phyloP scores from a whole-genome alignment of 2,113 vertebrate species.

The Amia ocellicauda region DNA sequence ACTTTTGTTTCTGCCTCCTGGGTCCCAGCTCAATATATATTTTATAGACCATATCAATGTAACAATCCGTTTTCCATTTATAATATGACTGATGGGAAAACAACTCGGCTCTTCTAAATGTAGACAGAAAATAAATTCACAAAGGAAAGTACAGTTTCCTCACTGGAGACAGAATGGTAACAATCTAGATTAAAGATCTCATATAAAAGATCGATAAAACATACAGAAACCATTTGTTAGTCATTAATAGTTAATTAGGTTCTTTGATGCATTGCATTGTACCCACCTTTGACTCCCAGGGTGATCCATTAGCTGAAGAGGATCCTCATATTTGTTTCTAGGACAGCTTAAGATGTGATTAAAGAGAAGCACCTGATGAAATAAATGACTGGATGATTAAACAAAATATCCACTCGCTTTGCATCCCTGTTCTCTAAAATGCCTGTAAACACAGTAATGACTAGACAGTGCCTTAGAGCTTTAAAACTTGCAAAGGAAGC shows the following conservation, averaged over 20 bases:
- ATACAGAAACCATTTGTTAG: constrained; percentile 27
- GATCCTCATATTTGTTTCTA: constrained; percentile 16
- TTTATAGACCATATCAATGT: no score
- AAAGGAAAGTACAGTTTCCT: constrained; percentile 13
- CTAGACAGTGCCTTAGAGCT: no score
- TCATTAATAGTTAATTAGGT: constrained; percentile 41
- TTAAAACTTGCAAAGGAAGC: no score
- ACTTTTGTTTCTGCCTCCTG: no score
- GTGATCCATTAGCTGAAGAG: constrained; percentile 26
- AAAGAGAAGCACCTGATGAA: background rate
- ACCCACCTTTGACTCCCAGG: constrained; percentile 19
- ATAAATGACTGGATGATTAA: constrained; percentile 10
- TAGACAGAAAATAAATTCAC: constrained; percentile 27
- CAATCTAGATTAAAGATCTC: constrained; percentile 38
- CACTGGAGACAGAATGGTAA: constrained; percentile 29
- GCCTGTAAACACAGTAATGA: no score
- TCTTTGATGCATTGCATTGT: constrained; percentile 32
- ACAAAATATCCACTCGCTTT: constrained; percentile 8
- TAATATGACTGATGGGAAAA: no score
- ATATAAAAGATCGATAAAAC: constrained; percentile 34
- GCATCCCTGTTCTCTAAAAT: constrained; percentile 16
- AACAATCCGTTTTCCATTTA: no score
- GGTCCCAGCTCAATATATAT: no score
- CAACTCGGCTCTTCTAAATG: no score
- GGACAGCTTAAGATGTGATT: constrained; percentile 13